Evolutionary conservation across 2,888 invertebrate genomes (phyloP).

Genomic region (Iselma pallidipennis): DNA sequence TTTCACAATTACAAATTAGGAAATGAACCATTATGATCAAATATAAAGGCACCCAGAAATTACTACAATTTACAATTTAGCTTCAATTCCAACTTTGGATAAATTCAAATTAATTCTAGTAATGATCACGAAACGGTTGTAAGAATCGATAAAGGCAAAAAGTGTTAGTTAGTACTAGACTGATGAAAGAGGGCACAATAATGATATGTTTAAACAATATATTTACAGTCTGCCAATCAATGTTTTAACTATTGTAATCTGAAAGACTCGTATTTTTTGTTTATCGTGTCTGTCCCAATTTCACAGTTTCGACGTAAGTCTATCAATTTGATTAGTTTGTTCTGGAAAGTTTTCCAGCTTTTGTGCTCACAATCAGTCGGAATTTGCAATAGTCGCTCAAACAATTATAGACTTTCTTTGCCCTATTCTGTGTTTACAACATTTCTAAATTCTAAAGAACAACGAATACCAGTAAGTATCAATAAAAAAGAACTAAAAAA

Average conservation of each 20-base stretch:
- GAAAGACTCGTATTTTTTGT: neutral
- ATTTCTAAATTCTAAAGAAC: neutral
- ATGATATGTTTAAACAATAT: neutral
- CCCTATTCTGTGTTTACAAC: neutral
- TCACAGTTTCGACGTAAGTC: neutral
- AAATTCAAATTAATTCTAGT: neutral
- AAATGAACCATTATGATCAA: neutral
- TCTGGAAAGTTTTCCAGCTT: neutral
- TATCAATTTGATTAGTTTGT: neutral
- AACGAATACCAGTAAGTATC: neutral
- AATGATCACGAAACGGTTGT: neutral
- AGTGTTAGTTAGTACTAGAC: too few relatives aligned
- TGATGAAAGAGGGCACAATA: neutral
- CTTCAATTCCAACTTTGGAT: neutral
- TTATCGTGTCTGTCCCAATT: neutral
- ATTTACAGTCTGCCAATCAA: neutral
- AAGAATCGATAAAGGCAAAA: neutral
- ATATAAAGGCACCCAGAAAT: neutral
- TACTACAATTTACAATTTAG: neutral
- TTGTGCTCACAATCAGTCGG: neutral
- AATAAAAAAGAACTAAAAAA: neutral
- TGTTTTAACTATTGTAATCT: neutral
- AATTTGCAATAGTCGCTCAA: neutral
- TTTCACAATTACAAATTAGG: neutral
- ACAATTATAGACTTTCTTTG: neutral